These are phyloP conservation scores for Grus americana DNA, from an alignment of 2,113 vertebrate genomes.

Conservation along the genomic window DNA sequence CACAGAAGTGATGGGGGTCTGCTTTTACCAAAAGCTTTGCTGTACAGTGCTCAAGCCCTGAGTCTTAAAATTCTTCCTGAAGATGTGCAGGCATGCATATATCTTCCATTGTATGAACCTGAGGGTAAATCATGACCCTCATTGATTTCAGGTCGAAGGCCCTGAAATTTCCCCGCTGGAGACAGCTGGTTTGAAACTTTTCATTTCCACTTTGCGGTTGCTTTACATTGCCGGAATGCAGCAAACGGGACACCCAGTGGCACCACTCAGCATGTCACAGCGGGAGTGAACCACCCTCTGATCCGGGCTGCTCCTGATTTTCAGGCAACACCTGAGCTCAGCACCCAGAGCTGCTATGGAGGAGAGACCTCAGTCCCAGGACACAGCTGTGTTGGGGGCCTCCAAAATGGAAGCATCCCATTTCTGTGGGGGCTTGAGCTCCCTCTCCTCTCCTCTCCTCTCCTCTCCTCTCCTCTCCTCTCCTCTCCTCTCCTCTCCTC, in stretches of 20 bases:
- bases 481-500: not conserved
- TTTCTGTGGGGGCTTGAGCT: not conserved
- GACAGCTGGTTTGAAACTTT: not conserved
- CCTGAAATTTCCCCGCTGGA: not conserved
- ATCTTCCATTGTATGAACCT: not conserved
- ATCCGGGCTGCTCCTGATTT: not conserved
- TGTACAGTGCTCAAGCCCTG: not conserved
- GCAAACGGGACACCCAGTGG: not conserved
- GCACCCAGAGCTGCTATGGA: not conserved
- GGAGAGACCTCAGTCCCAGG: not conserved
- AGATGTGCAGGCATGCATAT: not conserved
- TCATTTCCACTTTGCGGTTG: not conserved
- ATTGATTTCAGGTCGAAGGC: not conserved
- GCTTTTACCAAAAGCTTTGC: not conserved
- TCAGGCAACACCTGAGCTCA: not conserved
- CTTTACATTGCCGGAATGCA: accelerated
- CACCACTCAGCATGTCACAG: not conserved
- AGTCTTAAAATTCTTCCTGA: not conserved
- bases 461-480: not conserved
- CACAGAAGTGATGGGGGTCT: not conserved
- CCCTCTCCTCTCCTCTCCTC: not conserved
- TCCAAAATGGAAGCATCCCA: accelerated
- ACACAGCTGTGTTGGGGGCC: not conserved
- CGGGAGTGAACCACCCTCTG: accelerated
- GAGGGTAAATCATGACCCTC: not conserved